Evolutionary conservation across 2,797 vertebrate genomes (phyloP), one percentile per base, ranked within the genome.

Genomic region (Ispidina lecontei): DNA sequence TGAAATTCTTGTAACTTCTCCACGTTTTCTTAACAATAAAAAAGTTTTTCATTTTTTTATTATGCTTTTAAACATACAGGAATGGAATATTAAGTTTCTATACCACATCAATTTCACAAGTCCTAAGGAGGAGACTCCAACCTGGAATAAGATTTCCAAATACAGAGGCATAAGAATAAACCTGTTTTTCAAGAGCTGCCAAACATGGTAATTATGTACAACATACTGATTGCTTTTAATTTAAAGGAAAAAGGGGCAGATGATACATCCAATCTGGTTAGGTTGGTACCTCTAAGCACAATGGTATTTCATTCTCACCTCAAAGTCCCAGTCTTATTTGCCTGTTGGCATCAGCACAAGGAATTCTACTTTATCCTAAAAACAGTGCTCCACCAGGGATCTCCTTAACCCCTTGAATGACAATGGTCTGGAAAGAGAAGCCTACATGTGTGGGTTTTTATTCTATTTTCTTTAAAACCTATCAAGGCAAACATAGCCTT

Each of bases 351-450:
- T 35, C 49, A 54, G 59, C 67, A 73, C 49, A 87, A 63, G 65
- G 72, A 89, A 67, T 90, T 86, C 75, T 78, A 46, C 78, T 96
- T 95, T 76, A 76, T 87, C 67, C 84, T 89, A 41, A 92, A 90
- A 65, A 22, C 22, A 67, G 52, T 75, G 28, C 22, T 54, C 62
- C 21, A 26, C 37, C 52, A 58, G 49, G 46, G 89, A 69, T 60
- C 44, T 77, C 65, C 28, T 82, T 89, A 89, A 83, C 26, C 28
- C 41, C 68, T 84, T 75, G 41, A 80, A 83, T 55, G 79, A 74
- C 47, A 92, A 4, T 3, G 14, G 35, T 52, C 43, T 92, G 51
- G 77, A 75, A 67, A 70, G 15, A 19, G 35, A 84, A 58, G 31
- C 75, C 16, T 77, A 43, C 3, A 12, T 59, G 35, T 54, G 52